Conservation (phyloP, 30 jellyfish, hydroid and myxozoan species). For the Pelagia noctiluca region DNA sequence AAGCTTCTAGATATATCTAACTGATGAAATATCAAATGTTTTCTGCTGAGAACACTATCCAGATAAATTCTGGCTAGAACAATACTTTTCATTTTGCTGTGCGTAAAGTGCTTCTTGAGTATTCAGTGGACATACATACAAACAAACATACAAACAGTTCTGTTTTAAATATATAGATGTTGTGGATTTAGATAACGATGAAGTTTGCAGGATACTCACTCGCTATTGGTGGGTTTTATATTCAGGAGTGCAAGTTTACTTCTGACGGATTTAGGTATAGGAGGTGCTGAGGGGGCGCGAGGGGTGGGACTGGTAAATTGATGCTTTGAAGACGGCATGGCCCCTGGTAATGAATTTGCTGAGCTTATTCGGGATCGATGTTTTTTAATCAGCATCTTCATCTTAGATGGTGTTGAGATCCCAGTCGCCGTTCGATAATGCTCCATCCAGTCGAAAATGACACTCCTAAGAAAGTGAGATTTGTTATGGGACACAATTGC, state of each 20-base stretch:
- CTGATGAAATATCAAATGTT: no score
- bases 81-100: no score
- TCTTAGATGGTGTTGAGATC: constrained; percentile 49
- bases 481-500: no score
- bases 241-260: neutral
- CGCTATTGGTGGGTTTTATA: neutral
- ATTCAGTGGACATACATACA: no score
- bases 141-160: no score
- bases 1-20: no score
- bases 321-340: constrained; percentile 55
- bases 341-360: constrained; percentile 69
- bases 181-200: neutral
- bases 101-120: no score
- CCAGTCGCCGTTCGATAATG: constrained; percentile 82
- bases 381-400: constrained; percentile 28
- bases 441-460: constrained; percentile 83
- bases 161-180: no score
- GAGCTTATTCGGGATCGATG: constrained; percentile 30
- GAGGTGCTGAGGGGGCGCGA: constrained; percentile 87
- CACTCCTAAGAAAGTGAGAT: no score
- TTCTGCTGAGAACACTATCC: no score
- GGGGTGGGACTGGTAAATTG: neutral
- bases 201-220: neutral
- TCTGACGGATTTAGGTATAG: constrained; percentile 30
- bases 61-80: no score